Evolutionary conservation across 2,888 invertebrate species (phyloP), one percentile per base, ranked within the genome.

Genomic region (Phoronis australis): DNA sequence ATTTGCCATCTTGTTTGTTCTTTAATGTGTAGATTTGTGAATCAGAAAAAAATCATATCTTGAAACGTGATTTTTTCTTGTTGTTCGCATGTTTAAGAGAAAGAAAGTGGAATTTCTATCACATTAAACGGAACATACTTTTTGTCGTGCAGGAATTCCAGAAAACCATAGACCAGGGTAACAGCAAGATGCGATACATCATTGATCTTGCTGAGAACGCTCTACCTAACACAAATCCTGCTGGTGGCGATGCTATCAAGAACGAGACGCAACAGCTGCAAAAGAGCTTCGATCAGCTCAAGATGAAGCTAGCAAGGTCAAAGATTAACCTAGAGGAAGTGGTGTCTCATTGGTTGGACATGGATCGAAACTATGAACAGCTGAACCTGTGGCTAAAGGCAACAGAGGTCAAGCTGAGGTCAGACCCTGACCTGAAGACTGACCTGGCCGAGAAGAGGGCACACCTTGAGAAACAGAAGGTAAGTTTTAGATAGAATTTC

Each of bases 371-470:
- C 23, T 64, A 73, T 51, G 68, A 89, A 67, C 82, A 90, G 38
- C 81, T 94, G 49, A 80, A 84, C 4, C 88, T 90, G 68, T 94
- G 94, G 91, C 79, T 95, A 49, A 87, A 88, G 54, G 94, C 94
- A 43, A 66, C 90, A 52, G 90, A 91, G 66, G 84, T 85, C 42
- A 90, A 90, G 74, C 83, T 91, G 5, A 85, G 86, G 66, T 83
- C 85, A 1, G 93, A 88, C 73, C 89, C 91, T 64, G 91, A 91
- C 84, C 86, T 53, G 85, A 87, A 65, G 83, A 82, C 90, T 64
- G 93, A 94, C 71, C 79, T 94, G 1, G 88, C 90, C 45, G 95
- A 95, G 71, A 95, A 94, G 77, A 86, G 89, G 61, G 87, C 91
- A 0, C 85, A 87, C 39, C 73, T 93, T 21, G 94, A 95, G 72